phyloP scores from a whole-genome alignment of 2,888 invertebrate species.

The Bugulina stolonifera region DNA sequence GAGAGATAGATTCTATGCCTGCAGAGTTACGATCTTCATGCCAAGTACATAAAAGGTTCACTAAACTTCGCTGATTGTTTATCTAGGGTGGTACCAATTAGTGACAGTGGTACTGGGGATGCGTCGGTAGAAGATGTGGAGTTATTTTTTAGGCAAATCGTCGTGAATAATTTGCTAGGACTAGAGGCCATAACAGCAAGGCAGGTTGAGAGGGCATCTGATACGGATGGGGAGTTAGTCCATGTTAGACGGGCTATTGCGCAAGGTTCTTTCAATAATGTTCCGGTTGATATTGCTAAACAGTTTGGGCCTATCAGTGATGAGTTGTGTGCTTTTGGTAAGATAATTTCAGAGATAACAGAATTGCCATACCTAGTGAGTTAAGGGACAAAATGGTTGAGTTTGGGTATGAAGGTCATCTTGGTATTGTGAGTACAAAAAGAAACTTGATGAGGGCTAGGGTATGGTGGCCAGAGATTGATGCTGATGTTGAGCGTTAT shows the following conservation, averaged over 20 bases:
- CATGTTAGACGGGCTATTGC: not conserved
- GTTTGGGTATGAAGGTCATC: not conserved
- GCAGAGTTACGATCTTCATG: conserved; percentile 31
- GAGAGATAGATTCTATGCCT: conserved; percentile 33
- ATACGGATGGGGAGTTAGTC: not conserved
- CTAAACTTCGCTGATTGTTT: conserved; percentile 34
- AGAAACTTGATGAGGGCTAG: not conserved
- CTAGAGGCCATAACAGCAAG: not conserved
- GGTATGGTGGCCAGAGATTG: conserved; percentile 1
- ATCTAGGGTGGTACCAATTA: conserved; percentile 27
- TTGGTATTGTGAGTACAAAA: not conserved
- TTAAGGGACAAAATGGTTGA: not conserved
- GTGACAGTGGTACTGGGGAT: not conserved
- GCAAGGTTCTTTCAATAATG: not conserved
- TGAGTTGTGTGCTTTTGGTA: not conserved
- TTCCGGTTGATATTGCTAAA: not conserved
- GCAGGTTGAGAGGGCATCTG: not conserved
- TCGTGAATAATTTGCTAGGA: not conserved
- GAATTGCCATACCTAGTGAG: not conserved
- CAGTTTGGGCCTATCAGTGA: not conserved
- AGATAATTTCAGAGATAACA: not conserved
- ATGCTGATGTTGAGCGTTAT: not conserved
- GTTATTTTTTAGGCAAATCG: not conserved
- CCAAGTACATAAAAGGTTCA: conserved; percentile 31
- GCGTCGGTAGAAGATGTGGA: not conserved